Conservation (phyloP, 1,140 invertebrate genomes). For the Laodelphax striatellus region DNA sequence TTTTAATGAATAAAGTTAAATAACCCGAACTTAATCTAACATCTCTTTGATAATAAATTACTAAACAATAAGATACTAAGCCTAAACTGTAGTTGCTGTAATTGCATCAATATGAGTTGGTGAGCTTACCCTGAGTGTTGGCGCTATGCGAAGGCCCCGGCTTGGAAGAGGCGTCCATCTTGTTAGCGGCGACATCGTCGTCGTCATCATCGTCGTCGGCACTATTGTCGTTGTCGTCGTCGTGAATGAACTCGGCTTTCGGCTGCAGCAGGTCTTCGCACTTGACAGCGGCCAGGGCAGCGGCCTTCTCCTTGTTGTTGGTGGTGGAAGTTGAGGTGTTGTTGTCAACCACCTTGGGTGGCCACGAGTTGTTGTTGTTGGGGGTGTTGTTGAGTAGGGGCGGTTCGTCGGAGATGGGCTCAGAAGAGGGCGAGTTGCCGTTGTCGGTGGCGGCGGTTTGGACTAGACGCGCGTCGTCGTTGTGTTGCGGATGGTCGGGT, state of each 20-base stretch:
- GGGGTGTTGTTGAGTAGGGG: background rate
- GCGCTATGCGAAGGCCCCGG: constrained; percentile 19
- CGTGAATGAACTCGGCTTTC: constrained; percentile 7
- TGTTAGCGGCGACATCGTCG: constrained; percentile 19
- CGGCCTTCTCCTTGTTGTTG: background rate
- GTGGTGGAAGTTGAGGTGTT: background rate
- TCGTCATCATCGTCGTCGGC: constrained; percentile 23
- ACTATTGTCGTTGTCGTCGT: constrained; percentile 20
- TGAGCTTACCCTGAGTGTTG: constrained; percentile 12
- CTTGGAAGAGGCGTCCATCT: constrained; percentile 17
- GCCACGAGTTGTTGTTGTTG: background rate
- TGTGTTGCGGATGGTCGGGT: background rate
- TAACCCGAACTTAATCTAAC: no score
- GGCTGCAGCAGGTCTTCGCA: constrained; percentile 6
- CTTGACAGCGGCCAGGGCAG: constrained; percentile 2
- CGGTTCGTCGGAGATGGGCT: background rate
- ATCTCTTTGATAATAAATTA: no score
- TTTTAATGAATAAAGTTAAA: no score
- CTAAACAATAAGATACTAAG: no score
- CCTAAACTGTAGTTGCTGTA: no score
- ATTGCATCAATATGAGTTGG: no score
- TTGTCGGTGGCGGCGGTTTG: background rate
- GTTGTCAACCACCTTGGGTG: background rate
- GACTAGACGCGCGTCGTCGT: constrained; percentile 2
- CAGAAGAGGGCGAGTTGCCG: background rate